Evolutionary conservation across 2,888 invertebrate genomes (phyloP).

Genomic region (Zhuqinia jingwanae): DNA sequence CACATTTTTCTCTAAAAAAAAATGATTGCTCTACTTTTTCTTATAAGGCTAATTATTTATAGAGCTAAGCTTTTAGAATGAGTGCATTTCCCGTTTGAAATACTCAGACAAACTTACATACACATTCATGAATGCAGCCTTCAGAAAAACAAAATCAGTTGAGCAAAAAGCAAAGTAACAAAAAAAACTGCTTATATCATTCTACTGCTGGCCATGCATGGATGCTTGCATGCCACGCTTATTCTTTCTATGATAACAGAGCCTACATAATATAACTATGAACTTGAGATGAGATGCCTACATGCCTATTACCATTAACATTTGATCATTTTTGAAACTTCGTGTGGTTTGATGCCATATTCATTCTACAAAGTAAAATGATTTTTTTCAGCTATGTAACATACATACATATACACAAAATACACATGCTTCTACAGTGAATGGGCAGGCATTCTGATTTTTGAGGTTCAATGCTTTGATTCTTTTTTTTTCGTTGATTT

Average conservation of each 20-base stretch:
- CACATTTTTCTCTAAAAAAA: neutral
- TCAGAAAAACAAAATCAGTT: too few species aligned
- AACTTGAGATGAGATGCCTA: neutral
- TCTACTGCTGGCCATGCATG: neutral
- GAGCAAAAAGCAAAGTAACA: slow-evolving; percentile 2
- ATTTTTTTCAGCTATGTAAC: neutral
- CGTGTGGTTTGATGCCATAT: neutral
- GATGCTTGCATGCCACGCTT: slow-evolving; percentile 40
- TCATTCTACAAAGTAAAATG: neutral
- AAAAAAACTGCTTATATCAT: slow-evolving; percentile 47
- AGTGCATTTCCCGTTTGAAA: slow-evolving; percentile 43
- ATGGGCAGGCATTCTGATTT: too few species aligned
- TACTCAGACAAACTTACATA: too few species aligned
- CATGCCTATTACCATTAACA: too few species aligned
- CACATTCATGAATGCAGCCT: too few species aligned
- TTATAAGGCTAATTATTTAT: neutral
- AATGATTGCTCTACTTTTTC: slow-evolving; percentile 23
- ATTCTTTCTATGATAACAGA: neutral
- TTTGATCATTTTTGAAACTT: too few species aligned
- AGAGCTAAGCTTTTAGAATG: neutral
- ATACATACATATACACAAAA: too few species aligned
- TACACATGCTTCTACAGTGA: too few species aligned
- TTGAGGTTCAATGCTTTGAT: too few species aligned
- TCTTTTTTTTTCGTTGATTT: too few species aligned
- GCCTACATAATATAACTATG: neutral